phyloP scores from a whole-genome alignment of 2,888 invertebrate species.

The Andrena trimmerana region DNA sequence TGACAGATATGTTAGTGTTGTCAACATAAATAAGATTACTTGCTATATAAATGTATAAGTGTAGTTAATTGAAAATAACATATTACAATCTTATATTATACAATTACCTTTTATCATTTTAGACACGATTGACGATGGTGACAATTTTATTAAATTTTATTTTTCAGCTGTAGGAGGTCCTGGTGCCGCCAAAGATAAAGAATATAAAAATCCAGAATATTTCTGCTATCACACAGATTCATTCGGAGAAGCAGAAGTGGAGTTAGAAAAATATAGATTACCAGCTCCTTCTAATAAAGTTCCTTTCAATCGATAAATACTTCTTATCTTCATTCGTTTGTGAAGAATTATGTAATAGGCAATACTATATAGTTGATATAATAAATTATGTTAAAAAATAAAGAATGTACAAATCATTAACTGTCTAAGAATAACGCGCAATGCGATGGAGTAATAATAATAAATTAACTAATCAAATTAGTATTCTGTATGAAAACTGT shows the following conservation, averaged over 20 bases:
- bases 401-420: background rate
- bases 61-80: background rate
- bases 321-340: background rate
- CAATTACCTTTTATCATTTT: background rate
- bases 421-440: background rate
- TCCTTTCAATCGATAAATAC: slow-evolving; percentile 70
- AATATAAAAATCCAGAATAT: slow-evolving; percentile 96
- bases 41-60: background rate
- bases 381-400: slow-evolving; percentile 21
- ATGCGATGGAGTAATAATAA: background rate
- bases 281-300: slow-evolving; percentile 90
- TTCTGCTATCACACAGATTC: slow-evolving; percentile 92
- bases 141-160: background rate
- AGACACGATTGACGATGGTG: background rate
- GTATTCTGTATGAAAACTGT: too few species aligned
- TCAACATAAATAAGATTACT: background rate
- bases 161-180: slow-evolving; percentile 90
- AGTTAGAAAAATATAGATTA: slow-evolving; percentile 92
- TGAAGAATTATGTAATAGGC: slow-evolving; percentile 21
- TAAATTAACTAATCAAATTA: too few species aligned
- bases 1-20: too few species aligned
- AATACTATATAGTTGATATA: slow-evolving; percentile 12
- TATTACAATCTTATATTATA: background rate
- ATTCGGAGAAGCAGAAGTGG: slow-evolving; percentile 94
- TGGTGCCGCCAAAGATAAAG: slow-evolving; percentile 89